Evolutionary conservation across 1,140 invertebrate genomes (phyloP).

Genomic region (Drosophila yakuba): DNA sequence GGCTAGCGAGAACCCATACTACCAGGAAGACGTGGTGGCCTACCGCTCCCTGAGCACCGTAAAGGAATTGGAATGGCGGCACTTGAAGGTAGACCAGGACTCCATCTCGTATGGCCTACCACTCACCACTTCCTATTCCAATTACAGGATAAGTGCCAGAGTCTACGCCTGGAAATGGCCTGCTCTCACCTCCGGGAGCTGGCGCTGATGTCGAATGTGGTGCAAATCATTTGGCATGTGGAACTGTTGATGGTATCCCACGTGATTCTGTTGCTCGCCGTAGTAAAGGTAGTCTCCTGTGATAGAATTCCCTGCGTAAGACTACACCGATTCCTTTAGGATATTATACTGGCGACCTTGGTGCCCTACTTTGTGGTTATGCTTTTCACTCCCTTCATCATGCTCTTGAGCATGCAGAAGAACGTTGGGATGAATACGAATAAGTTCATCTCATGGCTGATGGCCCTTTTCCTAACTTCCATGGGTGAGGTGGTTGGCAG

Average conservation of each 20-base stretch:
- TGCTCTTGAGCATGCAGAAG: constrained; percentile 6
- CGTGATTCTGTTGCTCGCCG: not conserved
- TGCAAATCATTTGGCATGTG: not conserved
- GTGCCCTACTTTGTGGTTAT: not conserved
- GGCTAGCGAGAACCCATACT: not conserved
- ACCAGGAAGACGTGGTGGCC: constrained; percentile 9
- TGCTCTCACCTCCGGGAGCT: constrained; percentile 1
- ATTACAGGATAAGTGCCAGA: constrained; percentile 13
- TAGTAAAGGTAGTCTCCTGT: constrained; percentile 16
- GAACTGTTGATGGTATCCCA: constrained; percentile 25
- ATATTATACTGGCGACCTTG: not conserved
- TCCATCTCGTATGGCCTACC: not conserved
- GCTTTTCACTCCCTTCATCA: constrained; percentile 3
- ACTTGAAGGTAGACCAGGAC: constrained; percentile 15
- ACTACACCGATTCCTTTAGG: not conserved
- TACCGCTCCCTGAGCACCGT: not conserved
- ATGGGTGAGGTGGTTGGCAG: constrained; percentile 10
- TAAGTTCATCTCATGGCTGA: constrained; percentile 23
- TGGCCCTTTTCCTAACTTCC: not conserved
- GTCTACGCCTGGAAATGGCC: constrained; percentile 10
- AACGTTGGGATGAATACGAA: not conserved
- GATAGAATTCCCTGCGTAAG: too few species aligned
- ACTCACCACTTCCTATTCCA: not conserved
- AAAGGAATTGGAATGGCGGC: constrained; percentile 18
- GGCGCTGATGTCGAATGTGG: not conserved